Evolutionary conservation across 2,113 vertebrate genomes (phyloP), one percentile per base, ranked within the genome.

Genomic region (Neodontobutis hainanensis): DNA sequence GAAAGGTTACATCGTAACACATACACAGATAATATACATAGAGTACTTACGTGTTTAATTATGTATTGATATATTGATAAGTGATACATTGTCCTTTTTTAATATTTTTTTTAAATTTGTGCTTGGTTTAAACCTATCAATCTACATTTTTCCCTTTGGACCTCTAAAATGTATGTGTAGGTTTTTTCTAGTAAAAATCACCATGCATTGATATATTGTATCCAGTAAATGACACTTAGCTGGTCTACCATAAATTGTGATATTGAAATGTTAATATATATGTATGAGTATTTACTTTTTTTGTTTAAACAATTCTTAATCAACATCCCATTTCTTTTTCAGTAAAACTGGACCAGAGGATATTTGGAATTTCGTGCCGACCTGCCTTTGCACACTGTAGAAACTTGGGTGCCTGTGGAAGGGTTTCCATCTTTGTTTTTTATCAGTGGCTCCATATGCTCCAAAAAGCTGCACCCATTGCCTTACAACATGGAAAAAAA

Each of bases 401-500:
- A 58, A 77, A 8, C 59, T 61, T 72, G 48, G 48, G 66, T 70
- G 75, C 68, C 83, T 69, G 74, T 83, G 70, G 53, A 47, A 75
- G 71, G 61, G 78, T 61, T 51, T 79, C 50, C 19, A 10, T 34
- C 27, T 77, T 77, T 64, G 42, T 77, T 73, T 66, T 69, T 69
- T 61, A 49, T 44, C 68, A 84, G 65, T 75, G 74, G 80, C 74
- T 87, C 87, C 88, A 75, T 87, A 89, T 91, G 88, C 74, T 86
- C 73, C 75, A 82, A 51, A 65, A 78, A 83, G 56, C 80, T 71
- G 58, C 66, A 53, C 62, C 66, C 63, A 16, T 73, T 81, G 83
- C 76, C 53, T 65, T 78, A 81, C 84, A 93, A 87, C 61, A 93
- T 94, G 93, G 92, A 90, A 92, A 87, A 66, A 83, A 80, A 84